Percentiles rank a stretch among this genome's conserved stretches.
Evolutionary conservation across 2,113 vertebrate species (phyloP).

Genomic region (Propithecus coquereli): DNA sequence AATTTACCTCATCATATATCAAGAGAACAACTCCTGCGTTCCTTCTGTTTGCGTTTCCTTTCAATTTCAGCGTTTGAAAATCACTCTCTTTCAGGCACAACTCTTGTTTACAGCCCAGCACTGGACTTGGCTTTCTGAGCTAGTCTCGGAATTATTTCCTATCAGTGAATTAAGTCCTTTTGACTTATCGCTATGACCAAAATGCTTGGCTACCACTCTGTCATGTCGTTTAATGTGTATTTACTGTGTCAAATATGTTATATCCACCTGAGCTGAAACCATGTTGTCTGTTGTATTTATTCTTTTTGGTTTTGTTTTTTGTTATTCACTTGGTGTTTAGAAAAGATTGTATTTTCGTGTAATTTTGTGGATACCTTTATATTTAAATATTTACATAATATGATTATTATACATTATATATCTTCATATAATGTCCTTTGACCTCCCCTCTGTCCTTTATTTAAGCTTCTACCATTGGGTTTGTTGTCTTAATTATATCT

Average conservation of each 20-base stretch:
- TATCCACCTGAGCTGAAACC: background rate
- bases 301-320: background rate
- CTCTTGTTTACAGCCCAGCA: accelerated
- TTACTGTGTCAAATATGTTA: background rate
- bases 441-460: background rate
- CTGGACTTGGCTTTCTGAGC: background rate
- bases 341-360: background rate
- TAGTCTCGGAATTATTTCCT: background rate
- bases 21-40: background rate
- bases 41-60: background rate
- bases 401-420: background rate
- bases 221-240: background rate
- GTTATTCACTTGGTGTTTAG: background rate
- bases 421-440: background rate
- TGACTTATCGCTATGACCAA: background rate
- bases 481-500: background rate
- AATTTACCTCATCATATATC: accelerated
- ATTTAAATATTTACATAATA: background rate
- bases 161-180: background rate
- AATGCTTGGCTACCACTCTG: background rate
- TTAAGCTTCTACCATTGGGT: background rate
- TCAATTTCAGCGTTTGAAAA: background rate
- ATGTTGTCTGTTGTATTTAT: background rate
- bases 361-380: background rate
- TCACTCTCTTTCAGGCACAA: background rate